Percentiles rank a stretch among this genome's conserved stretches.
These are phyloP conservation scores for Mus spretus DNA, from an alignment of 2,797 vertebrate genomes.

Conservation along the genomic window DNA sequence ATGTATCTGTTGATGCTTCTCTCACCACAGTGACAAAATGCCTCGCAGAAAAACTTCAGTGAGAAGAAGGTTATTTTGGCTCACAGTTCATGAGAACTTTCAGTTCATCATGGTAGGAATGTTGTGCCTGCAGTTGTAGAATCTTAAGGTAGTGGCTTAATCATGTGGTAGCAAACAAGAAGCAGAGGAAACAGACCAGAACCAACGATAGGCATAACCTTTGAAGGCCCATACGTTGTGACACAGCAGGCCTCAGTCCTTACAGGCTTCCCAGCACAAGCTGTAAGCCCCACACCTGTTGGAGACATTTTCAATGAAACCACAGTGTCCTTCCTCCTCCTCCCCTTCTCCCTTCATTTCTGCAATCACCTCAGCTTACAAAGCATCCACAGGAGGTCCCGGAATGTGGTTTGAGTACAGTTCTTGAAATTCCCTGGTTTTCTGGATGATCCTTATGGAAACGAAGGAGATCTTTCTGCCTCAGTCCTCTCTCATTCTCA, in stretches of 20 bases:
- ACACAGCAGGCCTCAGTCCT: too few species aligned
- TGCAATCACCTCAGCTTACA: background rate
- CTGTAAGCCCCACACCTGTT: background rate
- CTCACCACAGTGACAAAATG: background rate
- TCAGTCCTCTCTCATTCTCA: background rate
- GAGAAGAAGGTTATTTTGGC: background rate
- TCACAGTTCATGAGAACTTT: background rate
- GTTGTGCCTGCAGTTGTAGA: background rate
- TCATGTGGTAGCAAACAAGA: background rate
- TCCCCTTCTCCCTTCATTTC: background rate
- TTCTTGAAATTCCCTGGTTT: background rate
- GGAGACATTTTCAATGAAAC: background rate
- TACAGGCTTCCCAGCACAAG: background rate
- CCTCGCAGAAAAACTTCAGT: background rate
- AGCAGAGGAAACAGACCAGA: background rate
- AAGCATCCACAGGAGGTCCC: background rate
- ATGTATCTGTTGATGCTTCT: background rate
- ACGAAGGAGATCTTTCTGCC: slow-evolving; percentile 2
- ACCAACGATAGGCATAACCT: too few species aligned
- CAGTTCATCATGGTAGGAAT: background rate
- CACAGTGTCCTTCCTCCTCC: rapidly evolving
- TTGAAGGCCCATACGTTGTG: background rate
- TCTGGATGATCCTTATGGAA: slow-evolving; percentile 36
- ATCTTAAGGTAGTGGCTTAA: background rate
- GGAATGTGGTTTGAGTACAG: background rate